These are phyloP conservation scores for Pinna nobilis DNA, from an alignment of 1,140 invertebrate genomes.

Conservation along the genomic window DNA sequence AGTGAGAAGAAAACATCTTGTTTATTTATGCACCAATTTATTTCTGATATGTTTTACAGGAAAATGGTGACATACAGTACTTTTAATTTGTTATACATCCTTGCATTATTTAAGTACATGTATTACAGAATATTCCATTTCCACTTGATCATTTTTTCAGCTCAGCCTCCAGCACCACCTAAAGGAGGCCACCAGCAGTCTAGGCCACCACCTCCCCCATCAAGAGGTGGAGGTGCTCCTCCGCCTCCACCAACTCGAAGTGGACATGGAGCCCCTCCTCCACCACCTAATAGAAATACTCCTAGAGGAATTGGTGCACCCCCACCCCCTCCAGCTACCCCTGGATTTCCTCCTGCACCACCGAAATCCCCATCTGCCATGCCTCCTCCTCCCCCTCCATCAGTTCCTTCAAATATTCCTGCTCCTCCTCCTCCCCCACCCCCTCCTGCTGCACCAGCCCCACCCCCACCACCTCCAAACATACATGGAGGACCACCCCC, in stretches of 20 bases:
- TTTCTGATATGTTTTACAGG: too few relatives aligned
- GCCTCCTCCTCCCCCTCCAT: slow-evolving; percentile 5
- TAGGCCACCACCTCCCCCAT: slow-evolving; percentile 14
- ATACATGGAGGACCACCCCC: slow-evolving; percentile 8
- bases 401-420: background rate
- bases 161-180: slow-evolving; percentile 30
- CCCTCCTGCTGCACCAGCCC: slow-evolving; percentile 16
- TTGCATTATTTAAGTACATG: background rate
- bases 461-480: slow-evolving; percentile 23
- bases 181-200: slow-evolving; percentile 15
- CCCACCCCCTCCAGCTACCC: background rate
- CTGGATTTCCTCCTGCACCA: slow-evolving; percentile 11
- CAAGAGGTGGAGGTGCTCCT: slow-evolving; percentile 1
- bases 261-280: slow-evolving; percentile 13
- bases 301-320: background rate
- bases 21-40: too few relatives aligned
- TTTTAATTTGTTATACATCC: too few relatives aligned
- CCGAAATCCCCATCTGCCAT: slow-evolving; percentile 12
- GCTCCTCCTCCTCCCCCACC: slow-evolving; percentile 1
- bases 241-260: slow-evolving; percentile 12
- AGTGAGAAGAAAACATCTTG: too few relatives aligned
- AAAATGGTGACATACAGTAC: too few relatives aligned
- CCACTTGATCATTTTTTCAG: background rate
- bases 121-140: background rate
- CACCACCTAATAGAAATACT: background rate